Percentiles rank a stretch among this genome's conserved stretches.
Evolutionary conservation across 2,113 vertebrate species (phyloP).

Genomic region (Dendrocopos noguchii): DNA sequence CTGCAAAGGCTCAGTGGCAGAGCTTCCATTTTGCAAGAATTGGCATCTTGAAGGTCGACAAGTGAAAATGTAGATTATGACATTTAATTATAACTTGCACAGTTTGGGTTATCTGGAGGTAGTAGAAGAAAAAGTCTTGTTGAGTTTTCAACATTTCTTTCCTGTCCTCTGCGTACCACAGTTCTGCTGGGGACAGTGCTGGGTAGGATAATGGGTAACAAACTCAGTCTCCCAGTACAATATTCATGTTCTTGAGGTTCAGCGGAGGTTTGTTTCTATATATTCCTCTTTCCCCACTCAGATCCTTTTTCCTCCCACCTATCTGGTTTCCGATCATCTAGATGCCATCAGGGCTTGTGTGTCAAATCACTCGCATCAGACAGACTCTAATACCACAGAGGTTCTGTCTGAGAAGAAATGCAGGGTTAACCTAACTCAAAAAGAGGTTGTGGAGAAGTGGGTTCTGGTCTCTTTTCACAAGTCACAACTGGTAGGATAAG

Average conservation of each 20-base stretch:
- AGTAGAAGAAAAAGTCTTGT: background rate
- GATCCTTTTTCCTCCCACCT: background rate
- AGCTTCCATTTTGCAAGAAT: background rate
- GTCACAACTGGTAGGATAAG: too few species aligned
- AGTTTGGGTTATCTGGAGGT: background rate
- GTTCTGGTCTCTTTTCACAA: too few species aligned
- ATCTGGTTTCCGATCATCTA: background rate
- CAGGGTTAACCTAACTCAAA: background rate
- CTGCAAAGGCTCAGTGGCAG: background rate
- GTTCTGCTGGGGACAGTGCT: background rate
- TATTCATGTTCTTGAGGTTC: background rate
- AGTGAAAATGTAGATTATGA: background rate
- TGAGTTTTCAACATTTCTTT: background rate
- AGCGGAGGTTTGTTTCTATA: background rate
- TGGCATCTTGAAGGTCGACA: background rate
- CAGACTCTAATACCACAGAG: background rate
- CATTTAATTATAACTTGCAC: background rate
- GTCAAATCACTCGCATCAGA: background rate
- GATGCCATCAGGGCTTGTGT: background rate
- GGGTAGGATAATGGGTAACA: background rate
- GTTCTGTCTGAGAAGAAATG: background rate
- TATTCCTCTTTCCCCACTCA: background rate
- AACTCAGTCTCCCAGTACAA: background rate
- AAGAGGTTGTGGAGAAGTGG: too few species aligned
- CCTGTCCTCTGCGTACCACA: background rate